Percentiles rank a stretch among this genome's conserved stretches.
Evolutionary conservation across 2,113 vertebrate genomes (phyloP).

Genomic region (Petaurus breviceps): DNA sequence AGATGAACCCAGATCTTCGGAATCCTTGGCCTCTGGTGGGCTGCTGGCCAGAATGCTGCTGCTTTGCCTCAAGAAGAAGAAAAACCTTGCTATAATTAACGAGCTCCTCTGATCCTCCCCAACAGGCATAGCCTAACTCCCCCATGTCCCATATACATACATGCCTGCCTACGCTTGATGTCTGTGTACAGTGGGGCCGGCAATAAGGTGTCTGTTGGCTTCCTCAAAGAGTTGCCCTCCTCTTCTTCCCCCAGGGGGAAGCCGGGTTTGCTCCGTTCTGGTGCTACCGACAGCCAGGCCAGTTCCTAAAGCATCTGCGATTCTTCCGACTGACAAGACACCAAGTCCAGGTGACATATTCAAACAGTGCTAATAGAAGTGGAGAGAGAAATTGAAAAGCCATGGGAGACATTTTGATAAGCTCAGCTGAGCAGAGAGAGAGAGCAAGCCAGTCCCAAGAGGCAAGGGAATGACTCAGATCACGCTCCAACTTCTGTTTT

Average conservation of each 20-base stretch:
- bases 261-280: slow-evolving; percentile 35
- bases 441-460: slow-evolving; percentile 2
- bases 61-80: background rate
- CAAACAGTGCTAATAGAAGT: slow-evolving; percentile 76
- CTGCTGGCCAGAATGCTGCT: background rate
- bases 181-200: slow-evolving; percentile 71
- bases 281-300: slow-evolving; percentile 56
- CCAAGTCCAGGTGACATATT: slow-evolving; percentile 71
- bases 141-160: slow-evolving; percentile 21
- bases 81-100: background rate
- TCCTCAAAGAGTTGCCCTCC: background rate
- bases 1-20: too few species aligned
- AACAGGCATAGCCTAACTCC: background rate
- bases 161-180: slow-evolving; percentile 49
- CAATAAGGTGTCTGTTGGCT: slow-evolving; percentile 76
- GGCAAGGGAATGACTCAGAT: slow-evolving; percentile 51
- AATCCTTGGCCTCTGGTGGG: too few species aligned
- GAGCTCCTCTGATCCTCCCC: background rate
- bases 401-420: slow-evolving; percentile 72
- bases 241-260: slow-evolving; percentile 70
- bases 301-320: slow-evolving; percentile 71
- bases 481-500: background rate
- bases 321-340: slow-evolving; percentile 67
- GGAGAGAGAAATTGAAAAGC: slow-evolving; percentile 75
- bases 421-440: slow-evolving; percentile 59